Base-by-base conservation (phyloP, 2,888 invertebrate species). In the Schizaphis graminum region DNA sequence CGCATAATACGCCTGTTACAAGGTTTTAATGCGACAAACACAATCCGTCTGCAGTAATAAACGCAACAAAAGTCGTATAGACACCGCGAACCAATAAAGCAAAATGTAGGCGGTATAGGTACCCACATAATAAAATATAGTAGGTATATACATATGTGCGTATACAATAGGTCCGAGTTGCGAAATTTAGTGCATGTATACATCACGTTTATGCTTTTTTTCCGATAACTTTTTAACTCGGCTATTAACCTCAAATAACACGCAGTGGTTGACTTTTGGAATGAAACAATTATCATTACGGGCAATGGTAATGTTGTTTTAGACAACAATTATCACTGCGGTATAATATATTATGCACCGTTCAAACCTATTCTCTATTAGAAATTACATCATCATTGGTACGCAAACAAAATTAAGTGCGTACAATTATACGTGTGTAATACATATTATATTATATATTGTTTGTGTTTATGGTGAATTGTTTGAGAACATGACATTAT, bases 21-120 rank as follows among this genome's bases (percentile, higher is more conserved):
- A 77, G 77, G 77, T 77, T 77, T 77, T 77, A 77, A 77, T 24
- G 77, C 77, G 77, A 77, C 35, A 77, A 77, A 77, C 77, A 35
- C 35, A 53, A 53, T 53, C 53, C 35, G 7, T 35, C 35, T 67
- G 77, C 35, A 77, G 21, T 77, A 77, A 77, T 77, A 77, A 77
- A 35, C 35, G 35, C 77, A 35, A 77, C 35, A 21, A 77, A 77
- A 35, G 77, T 77, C 21, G 77, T 77, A n/a, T n/a, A 77, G 35
- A 35, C 35, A 35, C 13, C 10, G 16, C 16, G 21, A 21, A 16
- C 77, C 35, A 35, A 77, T 35, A 77, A 35, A 77, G 35, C 21
- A n/a, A 77, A n/a, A 77, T 35, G 77, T 77, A 77, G 35, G 77
- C 2, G 35, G 77, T 24, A 41, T 41, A 8, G 77, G 35, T 77